phyloP scores from a whole-genome alignment of 2,797 vertebrate genomes.

The Acanthiza pusilla region DNA sequence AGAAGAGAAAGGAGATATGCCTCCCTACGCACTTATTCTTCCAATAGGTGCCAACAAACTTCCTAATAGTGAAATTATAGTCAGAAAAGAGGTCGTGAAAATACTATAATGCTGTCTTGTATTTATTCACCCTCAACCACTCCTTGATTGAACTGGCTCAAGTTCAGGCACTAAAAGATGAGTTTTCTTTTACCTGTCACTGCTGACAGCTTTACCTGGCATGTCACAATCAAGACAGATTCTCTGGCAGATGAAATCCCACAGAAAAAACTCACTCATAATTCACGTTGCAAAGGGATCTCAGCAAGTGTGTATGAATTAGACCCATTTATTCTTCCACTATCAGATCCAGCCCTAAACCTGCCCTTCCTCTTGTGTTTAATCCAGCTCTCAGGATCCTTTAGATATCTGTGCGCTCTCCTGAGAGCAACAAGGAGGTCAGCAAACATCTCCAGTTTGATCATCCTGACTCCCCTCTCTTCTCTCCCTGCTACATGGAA shows the following conservation, averaged over 20 bases:
- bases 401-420: not conserved
- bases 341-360: not conserved
- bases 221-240: not conserved
- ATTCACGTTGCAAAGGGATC: not conserved
- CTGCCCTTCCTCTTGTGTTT: not conserved
- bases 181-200: not conserved
- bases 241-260: slow-evolving; percentile 4
- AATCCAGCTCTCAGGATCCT: not conserved
- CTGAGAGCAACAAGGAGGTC: not conserved
- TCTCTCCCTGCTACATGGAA: not conserved
- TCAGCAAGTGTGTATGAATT: not conserved
- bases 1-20: slow-evolving; percentile 15
- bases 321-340: not conserved
- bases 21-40: not conserved
- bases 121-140: slow-evolving; percentile 1
- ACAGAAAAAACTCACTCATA: not conserved
- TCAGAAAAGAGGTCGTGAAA: slow-evolving; percentile 33
- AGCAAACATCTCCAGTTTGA: not conserved
- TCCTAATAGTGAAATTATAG: slow-evolving; percentile 13
- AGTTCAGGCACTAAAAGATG: not conserved
- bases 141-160: not conserved
- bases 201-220: slow-evolving; percentile 5
- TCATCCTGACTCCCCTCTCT: not conserved
- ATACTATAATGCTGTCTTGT: not conserved
- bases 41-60: slow-evolving; percentile 20